Evolutionary conservation across 2,888 invertebrate genomes (phyloP).

Genomic region (Dysmachus trigonus): DNA sequence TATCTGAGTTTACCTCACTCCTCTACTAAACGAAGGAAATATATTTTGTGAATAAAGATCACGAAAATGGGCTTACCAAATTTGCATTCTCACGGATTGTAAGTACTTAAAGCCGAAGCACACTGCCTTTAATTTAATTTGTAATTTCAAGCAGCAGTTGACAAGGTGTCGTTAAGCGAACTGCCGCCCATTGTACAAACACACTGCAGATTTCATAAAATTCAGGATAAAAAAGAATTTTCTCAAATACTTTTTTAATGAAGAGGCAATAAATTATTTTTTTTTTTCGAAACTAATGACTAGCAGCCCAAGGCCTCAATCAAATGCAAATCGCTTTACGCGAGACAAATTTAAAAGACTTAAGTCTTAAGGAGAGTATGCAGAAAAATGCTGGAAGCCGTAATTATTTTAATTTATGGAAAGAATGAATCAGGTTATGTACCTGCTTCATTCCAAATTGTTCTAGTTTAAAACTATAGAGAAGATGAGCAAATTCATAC

Average conservation of each 20-base stretch:
- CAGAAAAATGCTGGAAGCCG: background rate
- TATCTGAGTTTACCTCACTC: background rate
- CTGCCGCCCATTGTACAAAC: background rate
- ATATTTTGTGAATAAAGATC: background rate
- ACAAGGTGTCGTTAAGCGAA: background rate
- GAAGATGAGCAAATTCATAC: background rate
- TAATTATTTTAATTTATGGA: background rate
- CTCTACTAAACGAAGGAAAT: background rate
- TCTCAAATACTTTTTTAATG: background rate
- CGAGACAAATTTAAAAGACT: background rate
- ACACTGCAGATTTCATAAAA: background rate
- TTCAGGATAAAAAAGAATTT: background rate
- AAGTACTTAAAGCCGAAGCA: background rate
- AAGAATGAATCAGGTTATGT: background rate
- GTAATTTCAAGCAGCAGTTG: background rate
- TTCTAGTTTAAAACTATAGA: background rate
- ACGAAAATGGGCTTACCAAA: background rate
- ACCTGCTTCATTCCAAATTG: background rate
- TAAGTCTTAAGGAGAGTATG: background rate
- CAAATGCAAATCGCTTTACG: background rate
- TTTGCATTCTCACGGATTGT: background rate
- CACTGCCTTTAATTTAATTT: background rate
- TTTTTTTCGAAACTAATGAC: background rate
- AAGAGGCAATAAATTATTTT: background rate
- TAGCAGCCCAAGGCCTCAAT: background rate